phyloP scores from a whole-genome alignment of 2,888 invertebrate genomes.

The Agapetus fuscipes region DNA sequence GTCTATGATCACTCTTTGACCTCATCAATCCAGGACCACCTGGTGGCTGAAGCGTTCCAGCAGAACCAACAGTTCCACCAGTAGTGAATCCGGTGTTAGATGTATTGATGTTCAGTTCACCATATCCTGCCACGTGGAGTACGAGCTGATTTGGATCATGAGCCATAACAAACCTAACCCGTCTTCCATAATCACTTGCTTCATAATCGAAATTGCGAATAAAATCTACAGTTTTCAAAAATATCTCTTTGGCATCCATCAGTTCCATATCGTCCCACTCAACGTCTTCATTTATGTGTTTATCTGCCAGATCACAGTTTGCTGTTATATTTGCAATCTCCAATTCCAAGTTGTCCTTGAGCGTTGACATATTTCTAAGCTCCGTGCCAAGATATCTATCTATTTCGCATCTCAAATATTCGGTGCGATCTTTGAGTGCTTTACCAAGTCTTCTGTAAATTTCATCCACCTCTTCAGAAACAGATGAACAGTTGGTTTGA shows the following conservation, averaged over 20 bases:
- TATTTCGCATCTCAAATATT: slow-evolving; percentile 78
- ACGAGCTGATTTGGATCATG: slow-evolving; percentile 89
- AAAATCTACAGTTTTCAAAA: slow-evolving; percentile 91
- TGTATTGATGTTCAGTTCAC: slow-evolving; percentile 75
- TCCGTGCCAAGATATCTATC: slow-evolving; percentile 88
- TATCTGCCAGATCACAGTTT: slow-evolving; percentile 94
- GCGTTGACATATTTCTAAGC: slow-evolving; percentile 70
- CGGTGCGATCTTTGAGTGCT: slow-evolving; percentile 83
- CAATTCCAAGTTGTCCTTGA: slow-evolving; percentile 89
- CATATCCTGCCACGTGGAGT: slow-evolving; percentile 78
- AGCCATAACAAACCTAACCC: slow-evolving; percentile 77
- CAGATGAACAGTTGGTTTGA: slow-evolving; percentile 81
- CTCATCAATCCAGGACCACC: slow-evolving; percentile 72
- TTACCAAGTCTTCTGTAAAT: slow-evolving; percentile 79
- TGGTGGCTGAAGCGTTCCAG: slow-evolving; percentile 50
- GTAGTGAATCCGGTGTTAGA: slow-evolving; percentile 49
- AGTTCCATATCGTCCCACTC: slow-evolving; percentile 90
- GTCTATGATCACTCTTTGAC: slow-evolving; percentile 86
- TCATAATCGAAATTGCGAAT: slow-evolving; percentile 92
- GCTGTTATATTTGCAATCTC: slow-evolving; percentile 93
- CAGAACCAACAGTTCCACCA: slow-evolving; percentile 34
- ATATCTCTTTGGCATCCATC: slow-evolving; percentile 93
- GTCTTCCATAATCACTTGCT: slow-evolving; percentile 77
- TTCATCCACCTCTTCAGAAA: slow-evolving; percentile 90
- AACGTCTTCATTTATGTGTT: slow-evolving; percentile 82